These are phyloP conservation scores for Crotalus tigris DNA, from an alignment of 2,113 vertebrate species.

Conservation along the genomic window DNA sequence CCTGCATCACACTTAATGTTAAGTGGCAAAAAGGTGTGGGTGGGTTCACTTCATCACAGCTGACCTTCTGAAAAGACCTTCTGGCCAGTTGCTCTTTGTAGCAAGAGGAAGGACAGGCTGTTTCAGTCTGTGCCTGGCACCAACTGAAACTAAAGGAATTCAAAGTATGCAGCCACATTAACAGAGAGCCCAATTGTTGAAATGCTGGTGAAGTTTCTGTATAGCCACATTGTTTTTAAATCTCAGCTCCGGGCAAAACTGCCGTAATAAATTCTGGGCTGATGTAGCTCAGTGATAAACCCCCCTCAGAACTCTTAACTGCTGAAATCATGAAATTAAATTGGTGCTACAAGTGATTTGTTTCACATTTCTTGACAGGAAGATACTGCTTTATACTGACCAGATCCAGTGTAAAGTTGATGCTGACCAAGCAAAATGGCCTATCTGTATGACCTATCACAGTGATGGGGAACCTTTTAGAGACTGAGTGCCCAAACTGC, in stretches of 20 bases:
- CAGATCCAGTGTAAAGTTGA: neutral
- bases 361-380: neutral
- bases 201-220: neutral
- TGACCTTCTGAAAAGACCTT: slow-evolving; percentile 47
- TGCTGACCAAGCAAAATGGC: neutral
- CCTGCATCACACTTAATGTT: neutral
- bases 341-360: neutral
- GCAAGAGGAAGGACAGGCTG: slow-evolving; percentile 19
- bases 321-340: neutral
- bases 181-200: slow-evolving; percentile 34
- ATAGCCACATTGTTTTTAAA: neutral
- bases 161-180: slow-evolving; percentile 41
- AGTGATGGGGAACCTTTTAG: too few relatives aligned
- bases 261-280: neutral
- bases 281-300: neutral
- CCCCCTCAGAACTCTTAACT: neutral
- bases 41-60: neutral
- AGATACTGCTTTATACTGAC: neutral
- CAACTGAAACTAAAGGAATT: slow-evolving; percentile 45
- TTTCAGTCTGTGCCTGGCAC: slow-evolving; percentile 68
- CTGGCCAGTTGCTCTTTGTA: slow-evolving; percentile 42
- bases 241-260: neutral
- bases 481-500: too few relatives aligned
- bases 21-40: slow-evolving; percentile 27
- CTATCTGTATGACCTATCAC: neutral